phyloP scores from a whole-genome alignment of 2,888 invertebrate species.

The Mythimna vitellina region DNA sequence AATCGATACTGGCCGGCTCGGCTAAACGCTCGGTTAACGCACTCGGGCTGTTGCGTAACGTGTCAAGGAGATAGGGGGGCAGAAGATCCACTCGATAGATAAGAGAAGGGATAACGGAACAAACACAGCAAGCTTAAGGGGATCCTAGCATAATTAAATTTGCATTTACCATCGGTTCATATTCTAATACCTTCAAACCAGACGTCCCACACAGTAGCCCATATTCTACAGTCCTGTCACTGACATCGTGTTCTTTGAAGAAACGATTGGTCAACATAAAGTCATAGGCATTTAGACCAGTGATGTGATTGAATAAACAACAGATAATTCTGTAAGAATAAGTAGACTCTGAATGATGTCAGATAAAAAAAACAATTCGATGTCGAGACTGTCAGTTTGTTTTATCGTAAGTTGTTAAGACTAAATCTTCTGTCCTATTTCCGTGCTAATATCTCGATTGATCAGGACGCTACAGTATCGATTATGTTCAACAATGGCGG shows the following conservation, averaged over 20 bases:
- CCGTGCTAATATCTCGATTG: slow-evolving; percentile 50
- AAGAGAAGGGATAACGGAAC: neutral
- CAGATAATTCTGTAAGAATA: neutral
- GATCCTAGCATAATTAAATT: neutral
- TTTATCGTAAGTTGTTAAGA: neutral
- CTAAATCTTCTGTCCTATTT: slow-evolving; percentile 33
- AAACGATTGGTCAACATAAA: neutral
- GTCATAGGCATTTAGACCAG: neutral
- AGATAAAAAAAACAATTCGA: too few relatives aligned
- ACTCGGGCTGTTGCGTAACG: slow-evolving; percentile 44
- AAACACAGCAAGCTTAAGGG: neutral
- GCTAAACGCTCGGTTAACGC: slow-evolving; percentile 59
- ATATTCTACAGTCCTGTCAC: too few relatives aligned
- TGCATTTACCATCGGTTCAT: neutral
- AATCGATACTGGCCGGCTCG: slow-evolving; percentile 53
- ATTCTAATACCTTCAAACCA: neutral
- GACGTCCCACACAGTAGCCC: neutral
- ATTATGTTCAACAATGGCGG: slow-evolving; percentile 63
- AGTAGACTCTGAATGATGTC: too few relatives aligned
- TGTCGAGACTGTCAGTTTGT: too few relatives aligned
- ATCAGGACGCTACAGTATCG: slow-evolving; percentile 59
- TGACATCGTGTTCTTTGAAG: neutral
- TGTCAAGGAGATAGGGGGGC: slow-evolving; percentile 18
- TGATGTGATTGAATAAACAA: neutral
- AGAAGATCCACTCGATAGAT: slow-evolving; percentile 39